A percentile compares a stretch with the other conserved stretches of the same genome.
Conservation (phyloP, 1,140 invertebrate genomes). For the Drosophila willistoni region DNA sequence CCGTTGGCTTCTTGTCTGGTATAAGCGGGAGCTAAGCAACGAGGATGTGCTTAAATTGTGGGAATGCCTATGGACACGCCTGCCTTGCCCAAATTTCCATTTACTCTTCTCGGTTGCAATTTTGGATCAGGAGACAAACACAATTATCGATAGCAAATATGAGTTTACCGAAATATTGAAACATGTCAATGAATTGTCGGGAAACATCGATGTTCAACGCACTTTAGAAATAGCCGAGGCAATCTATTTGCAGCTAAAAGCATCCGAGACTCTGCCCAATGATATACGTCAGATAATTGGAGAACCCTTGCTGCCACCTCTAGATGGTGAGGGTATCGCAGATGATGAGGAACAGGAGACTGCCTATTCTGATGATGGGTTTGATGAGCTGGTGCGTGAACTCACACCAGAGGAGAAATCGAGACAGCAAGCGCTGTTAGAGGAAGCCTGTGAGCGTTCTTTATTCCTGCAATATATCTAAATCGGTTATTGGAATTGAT, state of each 20-base stretch:
- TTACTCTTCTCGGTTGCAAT: constrained; percentile 95
- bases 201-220: constrained; percentile 91
- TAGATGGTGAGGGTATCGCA: constrained; percentile 51
- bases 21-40: constrained; percentile 91
- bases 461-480: constrained; percentile 66
- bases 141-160: constrained; percentile 94
- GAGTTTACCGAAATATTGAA: constrained; percentile 98
- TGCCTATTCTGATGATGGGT: constrained; percentile 71
- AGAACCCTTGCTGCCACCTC: constrained; percentile 82
- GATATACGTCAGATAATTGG: constrained; percentile 88
- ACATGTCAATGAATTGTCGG: constrained; percentile 96
- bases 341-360: constrained; percentile 42
- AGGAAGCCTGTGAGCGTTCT: constrained; percentile 78
- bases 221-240: constrained; percentile 93
- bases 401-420: constrained; percentile 69
- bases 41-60: constrained; percentile 90
- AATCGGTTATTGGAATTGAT: neutral
- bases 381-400: constrained; percentile 70
- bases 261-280: constrained; percentile 87
- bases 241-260: constrained; percentile 92
- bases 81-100: constrained; percentile 97
- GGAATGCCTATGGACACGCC: constrained; percentile 95
- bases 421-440: constrained; percentile 61
- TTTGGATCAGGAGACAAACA: constrained; percentile 93
- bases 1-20: constrained; percentile 93